These are phyloP conservation scores for Leptogaster cylindrica DNA, from an alignment of 2,888 invertebrate genomes.

Conservation along the genomic window DNA sequence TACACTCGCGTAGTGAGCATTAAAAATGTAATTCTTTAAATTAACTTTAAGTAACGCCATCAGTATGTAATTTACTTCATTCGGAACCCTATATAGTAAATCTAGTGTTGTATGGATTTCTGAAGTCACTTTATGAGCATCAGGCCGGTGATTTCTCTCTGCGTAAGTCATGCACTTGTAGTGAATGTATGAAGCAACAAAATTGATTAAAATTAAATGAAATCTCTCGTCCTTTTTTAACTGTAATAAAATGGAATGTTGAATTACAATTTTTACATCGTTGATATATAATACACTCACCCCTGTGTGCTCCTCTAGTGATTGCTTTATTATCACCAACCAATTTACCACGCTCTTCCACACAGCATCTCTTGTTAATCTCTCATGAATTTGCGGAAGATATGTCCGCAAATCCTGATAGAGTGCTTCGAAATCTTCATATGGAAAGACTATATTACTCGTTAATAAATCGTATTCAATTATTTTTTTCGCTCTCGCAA, in stretches of 20 bases:
- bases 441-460: conserved; percentile 41
- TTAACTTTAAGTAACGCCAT: conserved; percentile 45
- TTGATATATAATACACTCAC: not conserved
- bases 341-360: conserved; percentile 48
- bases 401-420: conserved; percentile 40
- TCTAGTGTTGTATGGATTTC: conserved; percentile 44
- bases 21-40: conserved; percentile 19
- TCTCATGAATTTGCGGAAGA: conserved; percentile 9
- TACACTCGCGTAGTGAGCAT: conserved; percentile 42
- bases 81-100: conserved; percentile 44
- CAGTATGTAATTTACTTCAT: conserved; percentile 45
- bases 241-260: conserved; percentile 39
- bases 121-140: conserved; percentile 24
- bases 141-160: not conserved
- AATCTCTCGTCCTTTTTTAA: conserved; percentile 45
- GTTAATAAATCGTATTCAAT: not conserved
- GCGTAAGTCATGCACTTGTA: conserved; percentile 45
- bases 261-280: not conserved
- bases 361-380: conserved; percentile 44
- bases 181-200: conserved; percentile 48
- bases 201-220: conserved; percentile 47
- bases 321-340: conserved; percentile 46
- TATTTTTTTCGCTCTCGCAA: not conserved
- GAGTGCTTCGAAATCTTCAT: conserved; percentile 6
- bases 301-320: conserved; percentile 42